Evolutionary conservation across 2,797 vertebrate species (phyloP).

Genomic region (Anguilla megastoma): DNA sequence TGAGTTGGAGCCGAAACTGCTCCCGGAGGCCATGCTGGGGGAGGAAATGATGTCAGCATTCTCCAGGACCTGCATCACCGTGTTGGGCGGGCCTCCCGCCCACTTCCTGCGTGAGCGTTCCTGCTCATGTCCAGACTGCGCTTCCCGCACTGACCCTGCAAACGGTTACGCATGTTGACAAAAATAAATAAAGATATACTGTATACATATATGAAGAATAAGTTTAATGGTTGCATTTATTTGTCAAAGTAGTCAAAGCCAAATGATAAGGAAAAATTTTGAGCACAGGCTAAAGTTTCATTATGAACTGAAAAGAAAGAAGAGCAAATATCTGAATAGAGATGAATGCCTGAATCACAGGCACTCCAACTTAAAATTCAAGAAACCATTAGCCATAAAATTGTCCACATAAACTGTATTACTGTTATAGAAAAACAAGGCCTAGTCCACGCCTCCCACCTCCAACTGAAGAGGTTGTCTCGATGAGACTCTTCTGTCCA

Average conservation of each 20-base stretch:
- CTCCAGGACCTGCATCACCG: conserved; percentile 68
- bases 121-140: conserved; percentile 36
- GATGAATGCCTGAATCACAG: background rate
- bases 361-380: background rate
- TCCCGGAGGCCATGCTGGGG: conserved; percentile 58
- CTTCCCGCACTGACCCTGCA: conserved; percentile 26
- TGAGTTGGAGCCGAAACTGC: conserved; percentile 27
- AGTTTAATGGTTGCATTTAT: background rate
- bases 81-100: conserved; percentile 62
- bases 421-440: background rate
- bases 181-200: background rate
- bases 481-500: conserved; percentile 63
- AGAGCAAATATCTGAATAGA: background rate
- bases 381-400: background rate
- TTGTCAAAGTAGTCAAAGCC: background rate
- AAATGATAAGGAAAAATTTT: background rate
- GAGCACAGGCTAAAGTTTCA: background rate
- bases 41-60: conserved; percentile 74
- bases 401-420: background rate
- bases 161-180: background rate
- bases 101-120: conserved; percentile 68
- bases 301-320: background rate
- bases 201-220: background rate
- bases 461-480: conserved; percentile 57
- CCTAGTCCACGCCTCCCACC: conserved; percentile 56